phyloP scores from a whole-genome alignment of 2,797 vertebrate species.

The Macropus fuliginosus region DNA sequence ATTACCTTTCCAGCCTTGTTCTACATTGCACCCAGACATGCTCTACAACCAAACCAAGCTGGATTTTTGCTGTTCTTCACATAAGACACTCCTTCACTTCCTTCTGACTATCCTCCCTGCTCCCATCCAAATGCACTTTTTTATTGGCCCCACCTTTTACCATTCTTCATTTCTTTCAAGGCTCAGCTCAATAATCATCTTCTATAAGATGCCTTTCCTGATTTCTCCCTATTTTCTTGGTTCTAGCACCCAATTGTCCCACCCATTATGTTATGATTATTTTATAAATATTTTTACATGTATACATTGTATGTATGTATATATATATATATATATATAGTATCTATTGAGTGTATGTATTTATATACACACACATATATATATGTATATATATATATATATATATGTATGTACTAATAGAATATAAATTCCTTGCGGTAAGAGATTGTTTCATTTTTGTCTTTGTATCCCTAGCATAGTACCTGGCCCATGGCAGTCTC shows the following conservation, averaged over 20 bases:
- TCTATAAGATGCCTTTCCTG: background rate
- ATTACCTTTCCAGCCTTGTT: background rate
- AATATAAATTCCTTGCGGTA: background rate
- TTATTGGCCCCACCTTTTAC: background rate
- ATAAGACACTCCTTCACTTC: background rate
- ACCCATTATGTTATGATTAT: background rate
- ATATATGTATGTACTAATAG: background rate
- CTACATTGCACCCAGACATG: background rate
- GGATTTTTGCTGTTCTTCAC: background rate
- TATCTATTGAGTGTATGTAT: no score
- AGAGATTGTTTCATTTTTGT: background rate
- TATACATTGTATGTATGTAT: background rate
- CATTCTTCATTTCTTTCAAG: background rate
- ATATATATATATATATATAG: no score
- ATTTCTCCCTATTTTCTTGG: background rate
- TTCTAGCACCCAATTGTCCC: background rate
- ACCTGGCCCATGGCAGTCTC: background rate
- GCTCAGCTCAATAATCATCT: background rate
- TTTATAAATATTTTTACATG: background rate
- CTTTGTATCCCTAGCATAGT: background rate
- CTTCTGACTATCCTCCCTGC: background rate
- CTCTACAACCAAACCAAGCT: background rate
- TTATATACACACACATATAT: no score
- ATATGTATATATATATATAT: no score
- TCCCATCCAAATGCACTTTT: background rate